Conservation (phyloP, 64 coral and sea anemone genomes). For the Montipora cactus region DNA sequence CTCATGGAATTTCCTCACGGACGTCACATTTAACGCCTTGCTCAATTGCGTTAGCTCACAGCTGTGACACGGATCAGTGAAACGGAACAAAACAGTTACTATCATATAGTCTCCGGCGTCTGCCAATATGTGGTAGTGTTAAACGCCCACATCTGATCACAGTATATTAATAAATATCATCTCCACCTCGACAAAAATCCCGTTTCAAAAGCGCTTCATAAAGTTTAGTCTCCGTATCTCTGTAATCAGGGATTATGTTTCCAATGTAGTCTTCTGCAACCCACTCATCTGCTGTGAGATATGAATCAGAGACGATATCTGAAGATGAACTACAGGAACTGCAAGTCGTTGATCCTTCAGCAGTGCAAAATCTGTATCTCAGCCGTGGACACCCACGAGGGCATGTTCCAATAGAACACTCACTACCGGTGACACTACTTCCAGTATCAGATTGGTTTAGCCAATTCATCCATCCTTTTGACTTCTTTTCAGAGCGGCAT, state of each 20-base stretch:
- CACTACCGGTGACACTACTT: background rate
- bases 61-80: too few relatives aligned
- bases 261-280: slow-evolving; percentile 8
- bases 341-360: background rate
- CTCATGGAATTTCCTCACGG: too few relatives aligned
- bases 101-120: too few relatives aligned
- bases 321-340: background rate
- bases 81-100: too few relatives aligned
- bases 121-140: too few relatives aligned
- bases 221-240: slow-evolving; percentile 24
- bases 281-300: slow-evolving; percentile 14
- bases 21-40: too few relatives aligned
- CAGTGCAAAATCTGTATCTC: too few relatives aligned
- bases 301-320: background rate
- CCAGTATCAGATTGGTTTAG: background rate
- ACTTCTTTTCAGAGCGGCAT: background rate
- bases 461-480: slow-evolving; percentile 10
- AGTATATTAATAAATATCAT: background rate
- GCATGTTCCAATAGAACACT: background rate
- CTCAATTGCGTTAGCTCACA: too few relatives aligned
- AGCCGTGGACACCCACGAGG: background rate
- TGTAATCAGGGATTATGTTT: slow-evolving; percentile 30
- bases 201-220: slow-evolving; percentile 40
- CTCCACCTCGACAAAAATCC: background rate
- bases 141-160: too few relatives aligned